Conservation (phyloP, 2,888 invertebrate species). For the Tipula lateralis region DNA sequence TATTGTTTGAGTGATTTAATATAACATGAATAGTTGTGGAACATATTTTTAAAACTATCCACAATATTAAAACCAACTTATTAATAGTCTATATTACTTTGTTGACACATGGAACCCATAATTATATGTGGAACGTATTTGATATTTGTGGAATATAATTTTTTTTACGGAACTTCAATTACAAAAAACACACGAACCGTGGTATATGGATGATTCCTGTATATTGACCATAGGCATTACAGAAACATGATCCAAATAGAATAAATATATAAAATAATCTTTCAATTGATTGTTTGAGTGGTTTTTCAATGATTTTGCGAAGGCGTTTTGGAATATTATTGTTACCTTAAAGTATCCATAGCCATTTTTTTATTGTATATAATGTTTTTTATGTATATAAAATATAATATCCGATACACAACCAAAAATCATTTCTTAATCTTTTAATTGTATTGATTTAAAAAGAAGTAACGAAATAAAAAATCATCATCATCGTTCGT, state of each 20-base stretch:
- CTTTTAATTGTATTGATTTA: slow-evolving; percentile 12
- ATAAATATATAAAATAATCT: background rate
- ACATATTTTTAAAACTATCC: no score
- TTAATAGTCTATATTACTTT: no score
- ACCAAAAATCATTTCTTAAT: background rate
- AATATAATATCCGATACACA: no score
- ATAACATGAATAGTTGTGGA: no score
- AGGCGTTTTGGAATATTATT: background rate
- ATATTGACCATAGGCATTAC: background rate
- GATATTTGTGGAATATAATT: no score
- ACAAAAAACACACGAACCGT: no score
- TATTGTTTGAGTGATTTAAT: background rate
- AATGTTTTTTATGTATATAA: no score
- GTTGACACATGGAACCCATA: no score
- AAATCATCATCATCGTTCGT: slow-evolving; percentile 13
- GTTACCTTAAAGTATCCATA: background rate
- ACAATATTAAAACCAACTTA: no score
- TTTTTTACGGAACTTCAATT: no score
- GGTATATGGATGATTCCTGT: no score
- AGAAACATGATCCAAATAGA: background rate
- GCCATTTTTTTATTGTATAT: background rate
- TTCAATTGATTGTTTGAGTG: background rate
- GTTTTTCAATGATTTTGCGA: slow-evolving; percentile 24
- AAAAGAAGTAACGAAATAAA: background rate
- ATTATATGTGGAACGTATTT: no score